These are phyloP conservation scores for Oreotragus oreotragus DNA, from an alignment of 2,113 vertebrate species.

Conservation along the genomic window DNA sequence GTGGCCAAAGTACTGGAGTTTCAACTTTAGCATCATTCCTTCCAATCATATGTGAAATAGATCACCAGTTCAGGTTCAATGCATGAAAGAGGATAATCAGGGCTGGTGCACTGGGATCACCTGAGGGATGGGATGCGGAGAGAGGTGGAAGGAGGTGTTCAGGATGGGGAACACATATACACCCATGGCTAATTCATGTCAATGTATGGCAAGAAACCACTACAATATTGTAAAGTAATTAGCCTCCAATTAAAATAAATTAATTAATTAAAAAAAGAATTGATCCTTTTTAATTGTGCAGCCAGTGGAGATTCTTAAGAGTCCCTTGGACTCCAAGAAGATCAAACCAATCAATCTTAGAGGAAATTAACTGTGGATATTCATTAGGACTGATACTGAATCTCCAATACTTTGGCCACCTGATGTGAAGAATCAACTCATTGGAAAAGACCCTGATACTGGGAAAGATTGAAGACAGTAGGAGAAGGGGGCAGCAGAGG, in stretches of 20 bases:
- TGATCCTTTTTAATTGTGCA: background rate
- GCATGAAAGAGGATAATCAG: background rate
- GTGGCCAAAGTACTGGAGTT: too few relatives aligned
- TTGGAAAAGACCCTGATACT: background rate
- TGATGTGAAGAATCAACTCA: background rate
- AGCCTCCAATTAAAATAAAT: background rate
- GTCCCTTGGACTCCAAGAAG: background rate
- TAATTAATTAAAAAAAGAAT: background rate
- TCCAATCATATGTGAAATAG: background rate
- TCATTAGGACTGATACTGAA: background rate
- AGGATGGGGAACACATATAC: background rate
- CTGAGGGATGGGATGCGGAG: background rate
- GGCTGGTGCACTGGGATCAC: background rate
- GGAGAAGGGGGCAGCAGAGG: background rate
- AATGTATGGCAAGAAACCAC: background rate
- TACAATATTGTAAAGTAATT: background rate
- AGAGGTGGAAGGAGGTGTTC: background rate
- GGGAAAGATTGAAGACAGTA: background rate
- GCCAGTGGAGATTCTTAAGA: background rate
- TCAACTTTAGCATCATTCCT: too few relatives aligned
- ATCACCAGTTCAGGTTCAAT: background rate
- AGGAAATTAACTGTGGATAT: background rate
- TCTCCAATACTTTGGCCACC: background rate
- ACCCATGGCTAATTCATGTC: background rate
- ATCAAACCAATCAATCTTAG: background rate